Base-by-base conservation (phyloP, 2,797 vertebrate species). In the Parauchenoglanis ngamensis region DNA sequence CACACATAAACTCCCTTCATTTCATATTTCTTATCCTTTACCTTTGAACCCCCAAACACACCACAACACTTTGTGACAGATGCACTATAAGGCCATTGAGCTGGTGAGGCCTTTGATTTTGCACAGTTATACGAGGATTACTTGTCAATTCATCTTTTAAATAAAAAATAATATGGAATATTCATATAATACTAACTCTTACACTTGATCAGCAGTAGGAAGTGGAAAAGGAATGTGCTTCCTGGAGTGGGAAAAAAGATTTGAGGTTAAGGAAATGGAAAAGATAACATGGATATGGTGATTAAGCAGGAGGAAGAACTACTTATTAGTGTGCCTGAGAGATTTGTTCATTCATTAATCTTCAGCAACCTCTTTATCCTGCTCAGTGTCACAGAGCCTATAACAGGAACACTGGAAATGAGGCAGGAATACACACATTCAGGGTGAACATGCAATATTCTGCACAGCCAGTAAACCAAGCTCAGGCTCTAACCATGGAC, bases 161-260 rank as follows among this genome's bases (percentile, higher is more conserved):
- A 3, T 25, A 25, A n/a, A 72, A 75, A 6, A 49, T 25, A 25
- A 25, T 46, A 73, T 12, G 5, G 3, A 73, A 46, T 76, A 52
- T 28, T 28, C 13, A 54, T 76, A 15, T 80, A 80, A 59, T 12
- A 61, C 8, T 8, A 31, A 59, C 25, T 61, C 21, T 35, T 80
- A 56, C 7, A 44, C 21, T 76, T 61, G 28, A 83, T 65, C 15
- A 77, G 61, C 56, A 31, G 70, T 31, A 63, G 81, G 61, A 84
- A 77, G 28, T 56, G 54, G 49, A 31, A 35, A 70, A 31, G 19
- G 54, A 70, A n/a, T 70, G 54, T 54, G 35, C 17, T 84, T 79
- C 25, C 75, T 46, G 54, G 17, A 76, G 25, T 52, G 25, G 49
- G 72, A 31, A 52, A 54, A 77, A 8, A 19, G 31, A 31, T 56